Conservation (phyloP, 1,140 invertebrate genomes). For the Delia radicum region DNA sequence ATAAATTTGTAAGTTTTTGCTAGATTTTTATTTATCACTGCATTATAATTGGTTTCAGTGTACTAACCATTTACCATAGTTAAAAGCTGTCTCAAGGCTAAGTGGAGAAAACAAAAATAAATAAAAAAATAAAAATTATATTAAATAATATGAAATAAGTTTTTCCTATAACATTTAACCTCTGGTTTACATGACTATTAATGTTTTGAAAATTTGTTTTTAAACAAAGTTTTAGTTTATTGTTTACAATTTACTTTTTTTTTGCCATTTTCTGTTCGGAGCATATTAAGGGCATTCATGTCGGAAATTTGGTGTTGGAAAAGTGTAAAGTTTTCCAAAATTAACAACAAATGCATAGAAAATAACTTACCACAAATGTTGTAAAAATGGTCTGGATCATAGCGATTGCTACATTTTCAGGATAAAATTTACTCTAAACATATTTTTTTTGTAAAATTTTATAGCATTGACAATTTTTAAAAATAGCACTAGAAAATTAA, state of each 20-base stretch:
- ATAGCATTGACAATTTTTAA: too few relatives aligned
- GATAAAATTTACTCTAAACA: too few relatives aligned
- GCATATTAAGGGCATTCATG: neutral
- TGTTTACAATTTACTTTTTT: neutral
- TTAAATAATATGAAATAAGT: neutral
- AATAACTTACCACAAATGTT: too few relatives aligned
- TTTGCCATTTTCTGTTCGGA: neutral
- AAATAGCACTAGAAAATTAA: too few relatives aligned
- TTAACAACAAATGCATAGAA: too few relatives aligned
- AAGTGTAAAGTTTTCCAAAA: too few relatives aligned
- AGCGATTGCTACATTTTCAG: too few relatives aligned
- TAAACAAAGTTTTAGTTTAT: slow-evolving; percentile 10
- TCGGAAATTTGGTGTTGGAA: too few relatives aligned
- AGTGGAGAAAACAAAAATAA: neutral
- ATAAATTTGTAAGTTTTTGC: too few relatives aligned
- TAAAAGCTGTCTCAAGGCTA: neutral
- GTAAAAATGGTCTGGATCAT: too few relatives aligned
- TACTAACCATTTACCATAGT: neutral
- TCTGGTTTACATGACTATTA: slow-evolving; percentile 5
- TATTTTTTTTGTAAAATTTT: too few relatives aligned
- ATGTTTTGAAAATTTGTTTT: neutral
- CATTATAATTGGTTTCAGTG: neutral
- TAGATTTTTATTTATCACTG: too few relatives aligned
- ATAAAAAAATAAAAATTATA: neutral
- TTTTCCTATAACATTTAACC: slow-evolving; percentile 15